A percentile compares a stretch with the other conserved stretches of the same genome.
phyloP scores from a whole-genome alignment of 35 echinoderm and acorn worm genomes.

The Apostichopus californicus region DNA sequence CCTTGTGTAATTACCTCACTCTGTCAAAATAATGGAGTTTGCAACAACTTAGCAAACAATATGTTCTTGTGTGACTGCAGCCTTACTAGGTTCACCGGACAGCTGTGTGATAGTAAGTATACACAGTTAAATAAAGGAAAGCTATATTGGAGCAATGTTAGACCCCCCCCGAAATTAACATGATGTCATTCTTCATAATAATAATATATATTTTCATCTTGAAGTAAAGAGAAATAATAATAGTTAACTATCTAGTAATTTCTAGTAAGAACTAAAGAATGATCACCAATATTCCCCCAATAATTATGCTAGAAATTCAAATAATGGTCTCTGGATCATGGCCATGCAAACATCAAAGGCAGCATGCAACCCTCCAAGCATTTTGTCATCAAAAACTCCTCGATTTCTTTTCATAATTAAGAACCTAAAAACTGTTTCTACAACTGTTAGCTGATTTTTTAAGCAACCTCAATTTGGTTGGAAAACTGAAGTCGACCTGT shows the following conservation, averaged over 20 bases:
- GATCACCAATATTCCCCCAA: no score
- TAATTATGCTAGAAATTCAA: no score
- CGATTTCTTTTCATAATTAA: background rate
- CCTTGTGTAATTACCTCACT: background rate
- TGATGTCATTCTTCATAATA: no score
- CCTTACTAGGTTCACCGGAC: background rate
- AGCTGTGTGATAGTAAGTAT: background rate
- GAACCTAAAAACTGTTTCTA: no score
- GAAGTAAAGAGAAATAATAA: no score
- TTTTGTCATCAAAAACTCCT: background rate
- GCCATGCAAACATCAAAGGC: background rate
- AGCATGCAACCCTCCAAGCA: background rate
- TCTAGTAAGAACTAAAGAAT: no score
- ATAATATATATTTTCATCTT: no score
- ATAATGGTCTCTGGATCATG: background rate
- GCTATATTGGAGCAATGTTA: no score
- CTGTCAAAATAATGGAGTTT: background rate
- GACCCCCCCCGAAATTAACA: no score
- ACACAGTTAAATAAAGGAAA: no score
- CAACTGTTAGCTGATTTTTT: background rate
- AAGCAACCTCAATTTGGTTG: background rate
- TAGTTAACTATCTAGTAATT: no score
- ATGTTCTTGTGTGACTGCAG: background rate
- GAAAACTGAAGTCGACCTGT: background rate
- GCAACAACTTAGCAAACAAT: background rate